phyloP scores from a whole-genome alignment of 2,113 vertebrate species.

The Gambusia affinis region DNA sequence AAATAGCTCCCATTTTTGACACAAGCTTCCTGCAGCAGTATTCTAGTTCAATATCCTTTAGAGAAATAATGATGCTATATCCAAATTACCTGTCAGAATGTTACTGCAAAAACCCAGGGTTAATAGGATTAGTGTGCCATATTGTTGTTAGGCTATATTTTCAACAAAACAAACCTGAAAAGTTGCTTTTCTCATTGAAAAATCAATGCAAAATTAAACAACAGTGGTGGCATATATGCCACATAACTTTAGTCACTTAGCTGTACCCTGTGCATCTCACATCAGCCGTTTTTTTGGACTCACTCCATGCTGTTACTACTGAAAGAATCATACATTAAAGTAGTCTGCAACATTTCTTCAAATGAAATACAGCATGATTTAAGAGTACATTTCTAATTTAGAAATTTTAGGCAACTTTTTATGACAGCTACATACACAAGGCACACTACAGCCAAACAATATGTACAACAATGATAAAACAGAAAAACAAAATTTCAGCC shows the following conservation, averaged over 20 bases:
- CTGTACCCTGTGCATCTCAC: neutral
- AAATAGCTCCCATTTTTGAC: neutral
- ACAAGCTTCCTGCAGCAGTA: neutral
- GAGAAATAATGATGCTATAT: neutral
- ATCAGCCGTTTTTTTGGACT: neutral
- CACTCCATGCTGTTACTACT: neutral
- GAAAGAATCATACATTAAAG: neutral
- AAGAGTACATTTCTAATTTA: neutral
- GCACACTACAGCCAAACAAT: conserved; percentile 26
- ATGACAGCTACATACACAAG: conserved; percentile 25
- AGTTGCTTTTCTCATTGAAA: neutral
- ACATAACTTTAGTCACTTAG: neutral
- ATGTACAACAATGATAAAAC: conserved; percentile 19
- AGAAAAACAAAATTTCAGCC: neutral
- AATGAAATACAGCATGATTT: neutral
- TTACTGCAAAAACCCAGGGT: neutral
- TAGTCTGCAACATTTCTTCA: neutral
- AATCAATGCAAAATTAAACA: neutral
- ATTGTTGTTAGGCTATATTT: neutral
- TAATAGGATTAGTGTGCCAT: neutral
- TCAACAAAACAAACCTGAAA: neutral
- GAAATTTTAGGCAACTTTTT: neutral
- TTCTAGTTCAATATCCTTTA: neutral
- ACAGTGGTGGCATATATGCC: neutral
- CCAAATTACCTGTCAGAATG: neutral